Evolutionary conservation across 2,113 vertebrate genomes (phyloP), one percentile per base, ranked within the genome.

Genomic region (Caloenas nicobarica): DNA sequence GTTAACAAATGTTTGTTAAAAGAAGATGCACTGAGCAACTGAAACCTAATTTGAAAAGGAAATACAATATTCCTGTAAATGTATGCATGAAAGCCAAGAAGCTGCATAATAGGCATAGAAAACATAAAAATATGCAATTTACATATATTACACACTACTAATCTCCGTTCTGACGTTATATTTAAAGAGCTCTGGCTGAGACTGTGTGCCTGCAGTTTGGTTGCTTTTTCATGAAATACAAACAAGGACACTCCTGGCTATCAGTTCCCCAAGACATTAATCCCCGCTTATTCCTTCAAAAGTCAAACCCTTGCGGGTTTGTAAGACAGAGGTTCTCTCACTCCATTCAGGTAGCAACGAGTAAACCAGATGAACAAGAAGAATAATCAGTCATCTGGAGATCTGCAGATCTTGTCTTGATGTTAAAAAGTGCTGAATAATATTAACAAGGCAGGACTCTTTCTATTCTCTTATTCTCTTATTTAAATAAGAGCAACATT

Each of bases 131-230:
- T 97, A 97, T 87, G 95, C 95, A 97, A 97, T 98, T 98, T 98
- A 97, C 97, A 97, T 98, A 98, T 95, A 98, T 98, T 98, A 97
- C 97, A 98, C 97, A 98, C 93, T 96, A 97, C 97, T 98, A 98
- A 98, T 98, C 93, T 96, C 96, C 28, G 19, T 97, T 95, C 97
- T 96, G 96, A 96, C 74, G 86, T 94, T 96, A 88, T 92, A 87
- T 64, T 96, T 97, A 96, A 97, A 97, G 91, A 96, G 87, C 91
- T 91, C 71, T 69, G 76, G 86, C 93, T 94, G 93, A 97, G 95
- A 92, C 26, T 22, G 65, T 26, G 3, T 57, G 94, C 81, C 88
- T 81, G 82, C 88, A 78, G 81, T 42, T 86, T 93, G 95, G 56
- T 81, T 91, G 91, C 87, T 91, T 96, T 92, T 95, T 84, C 83